Percentiles rank a stretch among this genome's conserved stretches.
Evolutionary conservation across 2,113 vertebrate species (phyloP).

Genomic region (Elgaria multicarinata): DNA sequence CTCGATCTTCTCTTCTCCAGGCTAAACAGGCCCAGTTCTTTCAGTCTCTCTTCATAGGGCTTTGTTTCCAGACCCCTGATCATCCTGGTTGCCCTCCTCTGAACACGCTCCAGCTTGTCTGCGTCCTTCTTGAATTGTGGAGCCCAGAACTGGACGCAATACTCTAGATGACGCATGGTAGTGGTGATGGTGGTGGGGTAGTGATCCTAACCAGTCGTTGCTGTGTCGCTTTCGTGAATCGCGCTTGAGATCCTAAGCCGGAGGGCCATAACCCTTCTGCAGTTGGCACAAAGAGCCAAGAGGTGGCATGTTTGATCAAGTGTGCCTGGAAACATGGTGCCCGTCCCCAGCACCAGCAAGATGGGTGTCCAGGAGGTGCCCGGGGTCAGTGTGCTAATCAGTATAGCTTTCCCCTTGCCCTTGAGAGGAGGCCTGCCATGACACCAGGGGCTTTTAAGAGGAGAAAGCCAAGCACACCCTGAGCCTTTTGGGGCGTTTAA

Average conservation of each 20-base stretch:
- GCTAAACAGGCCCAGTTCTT: no score
- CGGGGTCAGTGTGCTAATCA: background rate
- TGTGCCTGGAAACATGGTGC: background rate
- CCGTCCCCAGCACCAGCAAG: background rate
- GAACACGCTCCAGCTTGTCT: no score
- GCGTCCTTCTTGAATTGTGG: no score
- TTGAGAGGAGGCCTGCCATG: background rate
- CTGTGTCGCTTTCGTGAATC: background rate
- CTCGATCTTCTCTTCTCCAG: no score
- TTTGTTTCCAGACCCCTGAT: no score
- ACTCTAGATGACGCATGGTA: background rate
- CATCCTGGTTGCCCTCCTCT: no score
- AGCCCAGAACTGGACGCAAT: no score
- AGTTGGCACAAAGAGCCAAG: conserved; percentile 1
- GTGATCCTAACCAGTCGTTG: background rate
- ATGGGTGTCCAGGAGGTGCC: no score
- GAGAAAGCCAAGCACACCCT: background rate
- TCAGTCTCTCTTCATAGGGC: no score
- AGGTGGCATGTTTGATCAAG: background rate
- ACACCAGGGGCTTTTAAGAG: background rate
- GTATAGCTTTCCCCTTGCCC: background rate
- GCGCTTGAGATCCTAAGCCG: background rate
- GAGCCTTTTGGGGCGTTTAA: background rate
- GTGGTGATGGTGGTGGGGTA: no score
- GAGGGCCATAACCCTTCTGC: background rate